Base-by-base conservation (phyloP, 1,140 invertebrate genomes). In the Aphaenogaster ashmeadi region DNA sequence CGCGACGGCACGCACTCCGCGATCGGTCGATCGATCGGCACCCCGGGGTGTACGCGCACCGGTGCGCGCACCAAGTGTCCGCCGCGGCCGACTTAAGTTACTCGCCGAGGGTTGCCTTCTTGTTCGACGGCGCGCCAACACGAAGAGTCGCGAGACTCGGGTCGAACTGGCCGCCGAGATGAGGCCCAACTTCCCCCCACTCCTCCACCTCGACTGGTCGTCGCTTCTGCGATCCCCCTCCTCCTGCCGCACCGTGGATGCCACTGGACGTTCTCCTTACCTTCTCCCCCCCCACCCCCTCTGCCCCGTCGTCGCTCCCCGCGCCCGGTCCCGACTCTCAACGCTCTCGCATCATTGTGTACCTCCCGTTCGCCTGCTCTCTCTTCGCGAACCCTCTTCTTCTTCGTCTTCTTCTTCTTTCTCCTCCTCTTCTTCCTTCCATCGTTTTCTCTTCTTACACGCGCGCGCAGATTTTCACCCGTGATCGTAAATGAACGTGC, bases 151-250 rank as follows among this genome's bases (percentile, higher is more conserved):
- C 87, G 87, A 91, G 89, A 87, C 90, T 87, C 88, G 69, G 86
- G 80, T 87, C 84, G 84, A 72, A 92, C 91, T 90, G 91, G 83
- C 89, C 81, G 87, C 64, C 75, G 74, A 91, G 91, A 92, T 92
- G 91, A 91, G 91, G 86, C 88, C 89, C 91, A 86, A 91, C 87
- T 87, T 77, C 87, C 78, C 75, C 87, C 83, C 78, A 85, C 88
- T 75, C 47, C 62, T 21, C 75, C 41, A 41, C 77, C 52, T 69
- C 89, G 36, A 88, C 90, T 88, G 83, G 87, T 91, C 71, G 75
- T 33, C 88, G 80, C 89, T 92, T 86, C 87, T 86, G 78, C 75
- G 81, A 72, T 18, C 69, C 58, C 64, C 89, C 86, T 21, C 41
- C 52, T 60, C 38, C 41, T 62, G 56, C 89, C 81, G 8, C 62